Evolutionary conservation across 2,888 invertebrate genomes (phyloP).

Genomic region (Platerodrilus igneus): DNA sequence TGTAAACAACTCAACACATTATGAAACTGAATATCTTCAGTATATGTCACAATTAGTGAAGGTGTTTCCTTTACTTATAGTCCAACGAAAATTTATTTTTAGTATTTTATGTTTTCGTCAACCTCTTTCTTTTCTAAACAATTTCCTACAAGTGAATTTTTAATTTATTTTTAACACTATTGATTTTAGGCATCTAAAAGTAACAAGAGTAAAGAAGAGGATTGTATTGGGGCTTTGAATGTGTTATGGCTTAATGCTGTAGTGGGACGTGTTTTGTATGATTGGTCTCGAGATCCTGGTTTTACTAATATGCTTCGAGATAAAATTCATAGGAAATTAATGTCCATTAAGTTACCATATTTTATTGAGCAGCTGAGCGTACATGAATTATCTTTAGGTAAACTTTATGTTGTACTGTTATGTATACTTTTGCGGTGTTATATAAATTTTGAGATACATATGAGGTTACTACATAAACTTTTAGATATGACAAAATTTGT

Average conservation of each 20-base stretch:
- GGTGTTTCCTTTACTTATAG: constrained; percentile 25
- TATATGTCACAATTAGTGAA: constrained; percentile 41
- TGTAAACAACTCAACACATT: constrained; percentile 13
- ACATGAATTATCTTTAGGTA: constrained; percentile 68
- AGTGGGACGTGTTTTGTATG: constrained; percentile 73
- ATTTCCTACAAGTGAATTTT: too few relatives aligned
- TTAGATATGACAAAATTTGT: too few relatives aligned
- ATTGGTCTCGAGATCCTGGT: constrained; percentile 69
- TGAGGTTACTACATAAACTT: too few relatives aligned
- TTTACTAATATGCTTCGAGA: constrained; percentile 68
- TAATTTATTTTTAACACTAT: too few relatives aligned
- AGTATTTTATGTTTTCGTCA: too few relatives aligned
- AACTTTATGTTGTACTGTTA: too few relatives aligned
- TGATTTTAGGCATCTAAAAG: neutral
- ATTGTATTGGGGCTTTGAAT: constrained; percentile 40
- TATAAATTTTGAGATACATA: too few relatives aligned
- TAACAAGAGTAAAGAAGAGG: constrained; percentile 1
- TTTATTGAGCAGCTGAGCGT: constrained; percentile 82
- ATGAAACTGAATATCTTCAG: constrained; percentile 38
- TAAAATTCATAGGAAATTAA: constrained; percentile 80
- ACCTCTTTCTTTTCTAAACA: too few relatives aligned
- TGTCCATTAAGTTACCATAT: constrained; percentile 80
- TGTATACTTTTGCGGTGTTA: too few relatives aligned
- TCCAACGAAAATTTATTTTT: neutral
- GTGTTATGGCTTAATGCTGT: constrained; percentile 74